A percentile compares a stretch with the other conserved stretches of the same genome.
phyloP scores from a whole-genome alignment of 1,140 invertebrate genomes.

The Cydia splendana region DNA sequence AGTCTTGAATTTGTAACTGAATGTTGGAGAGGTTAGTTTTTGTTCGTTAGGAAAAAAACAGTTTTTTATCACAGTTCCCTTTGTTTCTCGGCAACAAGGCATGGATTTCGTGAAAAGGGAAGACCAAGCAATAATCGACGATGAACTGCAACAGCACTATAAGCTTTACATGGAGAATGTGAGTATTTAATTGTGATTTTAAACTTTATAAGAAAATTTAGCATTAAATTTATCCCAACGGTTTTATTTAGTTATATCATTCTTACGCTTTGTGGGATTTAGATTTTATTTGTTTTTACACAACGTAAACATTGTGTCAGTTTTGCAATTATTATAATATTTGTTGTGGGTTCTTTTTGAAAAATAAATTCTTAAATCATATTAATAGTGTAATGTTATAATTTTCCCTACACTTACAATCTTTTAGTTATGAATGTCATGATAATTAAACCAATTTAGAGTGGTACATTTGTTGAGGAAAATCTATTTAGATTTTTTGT shows the following conservation, averaged over 20 bases:
- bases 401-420: no score
- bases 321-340: no score
- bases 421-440: no score
- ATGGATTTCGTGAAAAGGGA: constrained; percentile 75
- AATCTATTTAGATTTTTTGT: no score
- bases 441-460: no score
- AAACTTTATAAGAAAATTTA: neutral
- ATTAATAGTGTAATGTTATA: no score
- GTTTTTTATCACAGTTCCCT: constrained; percentile 40
- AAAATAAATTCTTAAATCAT: no score
- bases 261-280: neutral
- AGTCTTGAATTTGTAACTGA: neutral
- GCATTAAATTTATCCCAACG: neutral
- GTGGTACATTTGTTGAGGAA: no score
- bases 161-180: constrained; percentile 67
- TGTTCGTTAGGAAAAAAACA: constrained; percentile 48
- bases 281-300: neutral
- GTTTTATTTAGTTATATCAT: neutral
- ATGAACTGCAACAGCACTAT: constrained; percentile 53
- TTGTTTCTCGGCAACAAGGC: constrained; percentile 33
- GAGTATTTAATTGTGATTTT: constrained; percentile 44
- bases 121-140: constrained; percentile 62
- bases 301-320: no score
- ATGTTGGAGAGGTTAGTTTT: constrained; percentile 32
- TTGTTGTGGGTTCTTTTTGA: no score